These are phyloP conservation scores for Orgyia antiqua DNA, from an alignment of 2,888 invertebrate species.

Conservation along the genomic window DNA sequence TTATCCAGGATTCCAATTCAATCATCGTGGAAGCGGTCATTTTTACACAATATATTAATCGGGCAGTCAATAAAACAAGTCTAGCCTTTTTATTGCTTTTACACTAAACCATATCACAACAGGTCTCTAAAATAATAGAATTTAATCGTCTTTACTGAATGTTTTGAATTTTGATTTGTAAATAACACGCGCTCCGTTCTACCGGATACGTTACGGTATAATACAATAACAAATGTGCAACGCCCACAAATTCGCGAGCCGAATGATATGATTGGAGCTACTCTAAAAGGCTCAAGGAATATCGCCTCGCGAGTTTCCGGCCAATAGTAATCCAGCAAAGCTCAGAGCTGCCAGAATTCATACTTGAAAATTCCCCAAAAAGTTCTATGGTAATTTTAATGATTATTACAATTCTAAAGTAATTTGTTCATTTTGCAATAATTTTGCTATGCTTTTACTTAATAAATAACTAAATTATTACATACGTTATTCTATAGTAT, in stretches of 20 bases:
- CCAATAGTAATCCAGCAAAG: constrained; percentile 40
- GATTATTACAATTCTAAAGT: no score
- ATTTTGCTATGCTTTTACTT: no score
- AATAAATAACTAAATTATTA: no score
- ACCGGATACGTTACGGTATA: constrained; percentile 40
- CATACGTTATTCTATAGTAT: no score
- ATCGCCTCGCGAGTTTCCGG: constrained; percentile 39
- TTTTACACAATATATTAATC: constrained; percentile 36
- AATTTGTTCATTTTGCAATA: no score
- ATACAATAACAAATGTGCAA: constrained; percentile 34
- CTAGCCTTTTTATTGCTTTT: constrained; percentile 19
- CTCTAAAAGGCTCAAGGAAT: constrained; percentile 13
- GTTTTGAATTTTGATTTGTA: constrained; percentile 35
- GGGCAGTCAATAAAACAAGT: constrained; percentile 37
- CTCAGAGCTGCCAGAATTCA: constrained; percentile 29
- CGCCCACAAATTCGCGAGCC: constrained; percentile 50
- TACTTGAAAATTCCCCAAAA: constrained; percentile 7
- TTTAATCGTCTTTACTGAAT: constrained; percentile 43
- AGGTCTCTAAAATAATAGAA: constrained; percentile 21
- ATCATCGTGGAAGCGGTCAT: constrained; percentile 79
- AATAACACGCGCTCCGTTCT: constrained; percentile 44
- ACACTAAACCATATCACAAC: constrained; percentile 35
- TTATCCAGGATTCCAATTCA: constrained; percentile 83
- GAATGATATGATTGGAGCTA: constrained; percentile 55
- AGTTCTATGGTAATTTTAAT: background rate